Percentiles rank a stretch among this genome's conserved stretches.
Evolutionary conservation across 2,113 vertebrate genomes (phyloP).

Genomic region (Saguinus imperator): DNA sequence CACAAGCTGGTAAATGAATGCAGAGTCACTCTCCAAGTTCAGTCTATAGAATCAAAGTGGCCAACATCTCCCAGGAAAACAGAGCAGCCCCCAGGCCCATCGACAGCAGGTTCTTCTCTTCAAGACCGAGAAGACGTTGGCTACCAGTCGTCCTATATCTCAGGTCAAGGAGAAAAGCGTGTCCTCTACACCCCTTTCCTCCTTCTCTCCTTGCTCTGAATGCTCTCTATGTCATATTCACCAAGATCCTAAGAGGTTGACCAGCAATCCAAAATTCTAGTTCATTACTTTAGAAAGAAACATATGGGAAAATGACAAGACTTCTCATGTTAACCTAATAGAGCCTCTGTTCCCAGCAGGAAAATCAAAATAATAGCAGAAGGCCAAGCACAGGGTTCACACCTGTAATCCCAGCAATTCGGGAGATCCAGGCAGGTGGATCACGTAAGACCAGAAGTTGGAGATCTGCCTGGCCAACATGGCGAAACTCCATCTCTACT

Average conservation of each 20-base stretch:
- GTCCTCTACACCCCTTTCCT: not conserved
- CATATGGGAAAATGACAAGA: not conserved
- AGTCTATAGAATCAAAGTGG: not conserved
- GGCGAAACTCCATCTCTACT: too few species aligned
- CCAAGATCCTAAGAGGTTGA: not conserved
- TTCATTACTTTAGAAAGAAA: not conserved
- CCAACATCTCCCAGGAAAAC: not conserved
- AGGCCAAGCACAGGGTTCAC: too few species aligned
- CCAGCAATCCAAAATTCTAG: not conserved
- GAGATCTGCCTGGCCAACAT: too few species aligned
- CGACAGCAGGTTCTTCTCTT: not conserved
- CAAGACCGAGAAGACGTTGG: not conserved
- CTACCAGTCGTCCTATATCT: not conserved
- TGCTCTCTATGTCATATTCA: not conserved
- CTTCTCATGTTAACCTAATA: not conserved
- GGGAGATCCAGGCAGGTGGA: too few species aligned
- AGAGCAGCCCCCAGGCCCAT: not conserved
- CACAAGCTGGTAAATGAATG: not conserved
- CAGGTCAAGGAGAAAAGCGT: not conserved
- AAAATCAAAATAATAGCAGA: conserved; percentile 14
- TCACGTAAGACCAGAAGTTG: too few species aligned
- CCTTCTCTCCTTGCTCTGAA: not conserved
- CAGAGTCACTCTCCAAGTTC: not conserved
- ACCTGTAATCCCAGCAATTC: too few species aligned
- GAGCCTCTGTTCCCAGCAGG: not conserved